These are phyloP conservation scores for Falco punctatus DNA, from an alignment of 2,113 vertebrate species.

Conservation along the genomic window DNA sequence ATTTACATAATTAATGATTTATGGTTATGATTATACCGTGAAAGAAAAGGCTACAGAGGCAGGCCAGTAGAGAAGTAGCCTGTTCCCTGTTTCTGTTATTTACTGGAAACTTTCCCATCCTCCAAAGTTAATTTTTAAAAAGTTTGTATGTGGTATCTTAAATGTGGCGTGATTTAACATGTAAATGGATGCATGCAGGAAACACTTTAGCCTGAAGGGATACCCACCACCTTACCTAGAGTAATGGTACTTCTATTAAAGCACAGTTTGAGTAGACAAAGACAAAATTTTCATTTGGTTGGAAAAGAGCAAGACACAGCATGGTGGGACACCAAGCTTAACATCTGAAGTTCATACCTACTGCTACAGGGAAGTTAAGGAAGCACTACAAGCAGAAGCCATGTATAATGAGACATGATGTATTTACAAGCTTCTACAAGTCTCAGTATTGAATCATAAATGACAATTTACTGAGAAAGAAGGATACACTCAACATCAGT, in stretches of 20 bases:
- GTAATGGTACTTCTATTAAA: background rate
- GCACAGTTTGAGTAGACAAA: background rate
- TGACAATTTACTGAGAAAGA: background rate
- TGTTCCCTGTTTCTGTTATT: background rate
- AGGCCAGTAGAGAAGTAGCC: background rate
- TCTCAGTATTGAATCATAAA: background rate
- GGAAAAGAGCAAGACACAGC: slow-evolving; percentile 19
- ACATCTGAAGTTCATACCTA: background rate
- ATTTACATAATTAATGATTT: background rate
- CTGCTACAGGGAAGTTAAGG: background rate
- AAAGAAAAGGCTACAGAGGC: background rate
- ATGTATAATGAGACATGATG: slow-evolving; percentile 27
- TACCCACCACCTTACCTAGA: background rate
- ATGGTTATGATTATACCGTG: background rate
- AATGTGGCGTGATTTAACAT: background rate
- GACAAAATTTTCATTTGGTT: background rate
- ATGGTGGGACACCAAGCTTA: background rate
- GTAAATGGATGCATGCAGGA: slow-evolving; percentile 25
- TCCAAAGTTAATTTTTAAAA: background rate
- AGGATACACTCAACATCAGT: background rate
- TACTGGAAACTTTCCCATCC: background rate
- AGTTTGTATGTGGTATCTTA: background rate
- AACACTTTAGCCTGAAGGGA: background rate
- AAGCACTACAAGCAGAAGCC: slow-evolving; percentile 24
- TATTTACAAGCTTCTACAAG: background rate